Evolutionary conservation across 2,888 invertebrate species (phyloP), one percentile per base, ranked within the genome.

Genomic region (Pomacea canaliculata): DNA sequence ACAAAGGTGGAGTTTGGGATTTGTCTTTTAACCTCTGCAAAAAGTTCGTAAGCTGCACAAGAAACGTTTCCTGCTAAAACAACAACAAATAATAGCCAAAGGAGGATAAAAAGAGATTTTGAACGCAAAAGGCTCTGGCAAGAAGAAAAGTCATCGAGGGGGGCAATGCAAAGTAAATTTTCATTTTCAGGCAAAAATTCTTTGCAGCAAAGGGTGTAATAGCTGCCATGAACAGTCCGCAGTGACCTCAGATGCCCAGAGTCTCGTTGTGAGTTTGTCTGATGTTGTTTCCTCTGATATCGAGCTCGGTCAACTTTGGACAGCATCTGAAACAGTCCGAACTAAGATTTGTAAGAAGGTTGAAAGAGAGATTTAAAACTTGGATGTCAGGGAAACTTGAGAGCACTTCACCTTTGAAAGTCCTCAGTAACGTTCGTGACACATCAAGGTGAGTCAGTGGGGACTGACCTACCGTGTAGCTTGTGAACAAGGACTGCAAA

Each of bases 91-190:
- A 37, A 37, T 1, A 5, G 4, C 37, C 37, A 37, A 37, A 37
- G 4, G 37, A 37, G 4, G 5, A 37, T 5, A 5, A 37, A 37
- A 37, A 37, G 4, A 37, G 5, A 5, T 37, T 37, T 37, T 5
- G 69, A 63, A 46, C 73, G 73, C 1, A 77, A 65, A 19, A 77
- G 49, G 27, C 73, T 73, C 2, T 68, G 56, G n/a, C 77, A 77
- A 0, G 77, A 77, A 8, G 77, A 77, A 13, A 77, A 59, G 48
- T 73, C 72, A 49, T 77, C 70, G 37, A 16, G n/a, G 0, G 77
- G 70, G 23, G 73, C 68, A n/a, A 62, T 8, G 59, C 77, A 77
- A n/a, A 27, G 12, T 27, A 16, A 37, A 7, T 23, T 37, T 48
- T 65, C 18, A 19, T 46, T 27, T 4, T 8, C 23, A 2, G 76